phyloP scores from a whole-genome alignment of 2,888 invertebrate genomes.

The Adelphocoris suturalis region DNA sequence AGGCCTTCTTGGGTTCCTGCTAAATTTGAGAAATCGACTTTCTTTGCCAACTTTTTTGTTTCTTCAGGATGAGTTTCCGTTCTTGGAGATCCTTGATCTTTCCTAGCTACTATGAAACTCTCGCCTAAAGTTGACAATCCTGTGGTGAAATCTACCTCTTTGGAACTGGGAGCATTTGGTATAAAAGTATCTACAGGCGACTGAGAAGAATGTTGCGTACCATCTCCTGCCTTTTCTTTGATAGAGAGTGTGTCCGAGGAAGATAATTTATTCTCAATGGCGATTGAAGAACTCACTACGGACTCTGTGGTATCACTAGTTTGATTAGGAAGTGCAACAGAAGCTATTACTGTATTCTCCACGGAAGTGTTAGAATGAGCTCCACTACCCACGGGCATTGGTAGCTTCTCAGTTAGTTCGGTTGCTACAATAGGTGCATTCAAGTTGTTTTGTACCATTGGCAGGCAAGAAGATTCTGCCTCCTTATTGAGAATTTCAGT shows the following conservation, averaged over 20 bases:
- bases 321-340: neutral
- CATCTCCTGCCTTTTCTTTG: neutral
- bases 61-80: neutral
- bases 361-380: too few relatives aligned
- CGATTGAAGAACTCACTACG: neutral
- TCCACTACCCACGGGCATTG: too few relatives aligned
- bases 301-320: neutral
- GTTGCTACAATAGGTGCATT: too few relatives aligned
- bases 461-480: too few relatives aligned
- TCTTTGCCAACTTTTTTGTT: neutral
- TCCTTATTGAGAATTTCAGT: too few relatives aligned
- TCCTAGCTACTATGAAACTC: neutral
- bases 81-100: neutral
- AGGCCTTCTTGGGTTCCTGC: slow-evolving; percentile 13
- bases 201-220: neutral
- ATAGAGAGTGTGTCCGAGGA: neutral
- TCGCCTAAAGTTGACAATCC: neutral
- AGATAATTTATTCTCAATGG: neutral
- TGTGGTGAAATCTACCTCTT: neutral
- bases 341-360: neutral
- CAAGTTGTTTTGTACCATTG: too few relatives aligned
- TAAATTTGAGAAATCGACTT: neutral
- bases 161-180: neutral
- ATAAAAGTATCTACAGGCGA: neutral
- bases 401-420: too few relatives aligned